These are phyloP conservation scores for Bos taurus DNA, from an alignment of 2,113 vertebrate genomes.

Conservation along the genomic window DNA sequence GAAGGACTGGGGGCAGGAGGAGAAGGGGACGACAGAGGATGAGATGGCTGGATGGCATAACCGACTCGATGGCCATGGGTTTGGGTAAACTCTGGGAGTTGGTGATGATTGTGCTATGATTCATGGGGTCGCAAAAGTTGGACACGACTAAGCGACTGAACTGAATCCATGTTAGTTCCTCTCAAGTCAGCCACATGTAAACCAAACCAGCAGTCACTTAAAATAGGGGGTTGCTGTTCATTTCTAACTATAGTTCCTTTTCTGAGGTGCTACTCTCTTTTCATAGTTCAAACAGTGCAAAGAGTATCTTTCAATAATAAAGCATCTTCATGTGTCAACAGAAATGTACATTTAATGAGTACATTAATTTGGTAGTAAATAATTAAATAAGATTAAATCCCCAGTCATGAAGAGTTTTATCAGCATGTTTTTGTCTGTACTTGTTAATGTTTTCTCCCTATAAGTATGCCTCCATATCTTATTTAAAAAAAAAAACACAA, in stretches of 20 bases:
- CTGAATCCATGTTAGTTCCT: neutral
- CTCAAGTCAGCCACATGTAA: neutral
- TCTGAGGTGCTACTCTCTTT: neutral
- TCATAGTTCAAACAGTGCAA: neutral
- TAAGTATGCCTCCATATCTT: neutral
- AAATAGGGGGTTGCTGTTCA: neutral
- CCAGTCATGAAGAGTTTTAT: neutral
- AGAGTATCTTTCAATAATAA: neutral
- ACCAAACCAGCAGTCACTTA: neutral
- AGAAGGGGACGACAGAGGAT: too few relatives aligned
- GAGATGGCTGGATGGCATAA: too few relatives aligned
- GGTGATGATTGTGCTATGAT: too few relatives aligned
- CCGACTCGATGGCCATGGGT: too few relatives aligned
- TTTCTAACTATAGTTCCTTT: neutral
- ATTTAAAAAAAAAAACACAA: neutral
- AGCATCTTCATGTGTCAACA: neutral
- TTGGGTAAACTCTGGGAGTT: too few relatives aligned
- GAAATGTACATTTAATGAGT: neutral
- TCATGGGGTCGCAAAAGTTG: too few relatives aligned
- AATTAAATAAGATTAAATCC: neutral
- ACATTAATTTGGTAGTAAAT: neutral
- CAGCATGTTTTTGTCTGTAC: neutral
- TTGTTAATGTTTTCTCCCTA: neutral
- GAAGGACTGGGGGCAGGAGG: too few relatives aligned
- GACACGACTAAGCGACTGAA: too few relatives aligned